These are phyloP conservation scores for Torymus aiolomorphi DNA, from an alignment of 2,888 invertebrate genomes.

Conservation along the genomic window DNA sequence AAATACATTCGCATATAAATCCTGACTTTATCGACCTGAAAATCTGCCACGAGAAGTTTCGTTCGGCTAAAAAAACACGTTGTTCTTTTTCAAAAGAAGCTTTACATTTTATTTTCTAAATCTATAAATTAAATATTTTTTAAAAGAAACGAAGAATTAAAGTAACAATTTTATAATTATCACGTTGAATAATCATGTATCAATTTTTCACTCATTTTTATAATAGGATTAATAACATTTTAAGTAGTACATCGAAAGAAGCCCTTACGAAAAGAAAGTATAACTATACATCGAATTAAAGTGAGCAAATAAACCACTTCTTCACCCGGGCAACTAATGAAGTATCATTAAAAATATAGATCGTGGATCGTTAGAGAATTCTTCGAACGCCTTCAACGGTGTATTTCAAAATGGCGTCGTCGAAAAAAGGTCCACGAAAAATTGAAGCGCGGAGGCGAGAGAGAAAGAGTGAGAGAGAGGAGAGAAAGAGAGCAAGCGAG, in stretches of 20 bases:
- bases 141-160: no score
- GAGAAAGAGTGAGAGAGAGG: conserved; percentile 43
- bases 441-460: conserved; percentile 52
- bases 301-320: conserved; percentile 41
- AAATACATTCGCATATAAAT: conserved; percentile 52
- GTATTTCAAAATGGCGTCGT: conserved; percentile 64
- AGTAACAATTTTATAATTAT: no score
- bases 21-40: conserved; percentile 46
- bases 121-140: no score
- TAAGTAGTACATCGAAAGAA: no score
- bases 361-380: conserved; percentile 61
- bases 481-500: conserved; percentile 51
- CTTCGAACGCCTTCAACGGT: conserved; percentile 60
- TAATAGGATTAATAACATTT: no score
- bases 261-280: no score
- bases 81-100: conserved; percentile 12
- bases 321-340: conserved; percentile 54
- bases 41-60: conserved; percentile 37
- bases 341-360: conserved; percentile 58
- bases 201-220: no score
- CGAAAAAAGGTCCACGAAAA: conserved; percentile 45
- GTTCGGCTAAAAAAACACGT: conserved; percentile 21
- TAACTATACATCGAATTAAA: conserved; percentile 7
- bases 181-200: no score
- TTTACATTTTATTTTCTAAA: neutral